Conservation (phyloP, 2,113 vertebrate genomes). For the Bubalus kerabau region DNA sequence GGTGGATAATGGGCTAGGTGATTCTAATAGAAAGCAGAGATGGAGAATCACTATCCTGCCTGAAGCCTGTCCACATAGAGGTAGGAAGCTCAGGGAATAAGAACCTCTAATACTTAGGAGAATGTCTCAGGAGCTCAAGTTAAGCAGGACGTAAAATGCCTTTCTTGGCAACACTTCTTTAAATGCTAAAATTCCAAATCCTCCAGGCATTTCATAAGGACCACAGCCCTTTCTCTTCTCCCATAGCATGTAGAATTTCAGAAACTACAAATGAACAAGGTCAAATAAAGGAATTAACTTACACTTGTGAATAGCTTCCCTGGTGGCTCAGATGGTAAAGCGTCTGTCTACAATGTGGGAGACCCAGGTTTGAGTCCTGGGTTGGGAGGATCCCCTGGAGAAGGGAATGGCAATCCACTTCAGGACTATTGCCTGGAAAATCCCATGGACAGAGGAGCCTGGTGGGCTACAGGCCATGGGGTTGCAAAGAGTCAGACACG, state of each 20-base stretch:
- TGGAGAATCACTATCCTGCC: background rate
- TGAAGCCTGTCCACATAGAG: background rate
- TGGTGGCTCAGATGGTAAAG: no score
- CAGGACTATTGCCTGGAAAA: no score
- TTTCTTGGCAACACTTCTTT: background rate
- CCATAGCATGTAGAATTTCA: background rate
- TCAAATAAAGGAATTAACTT: background rate
- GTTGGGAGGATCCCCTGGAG: no score
- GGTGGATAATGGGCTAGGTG: background rate
- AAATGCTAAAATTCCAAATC: background rate
- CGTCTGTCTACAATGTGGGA: no score
- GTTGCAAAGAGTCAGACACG: no score
- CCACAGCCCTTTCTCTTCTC: background rate
- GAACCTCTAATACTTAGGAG: background rate
- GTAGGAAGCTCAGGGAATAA: background rate
- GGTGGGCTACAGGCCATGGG: no score
- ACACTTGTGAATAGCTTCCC: background rate
- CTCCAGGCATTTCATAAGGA: background rate
- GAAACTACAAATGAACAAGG: background rate
- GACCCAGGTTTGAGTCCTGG: no score
- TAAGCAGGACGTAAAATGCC: background rate
- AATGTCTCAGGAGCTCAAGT: background rate
- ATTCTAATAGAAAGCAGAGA: background rate
- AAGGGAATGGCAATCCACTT: no score
- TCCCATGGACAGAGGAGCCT: no score